phyloP scores from a whole-genome alignment of 2,888 invertebrate genomes.

The Leptinotarsa haldemani region DNA sequence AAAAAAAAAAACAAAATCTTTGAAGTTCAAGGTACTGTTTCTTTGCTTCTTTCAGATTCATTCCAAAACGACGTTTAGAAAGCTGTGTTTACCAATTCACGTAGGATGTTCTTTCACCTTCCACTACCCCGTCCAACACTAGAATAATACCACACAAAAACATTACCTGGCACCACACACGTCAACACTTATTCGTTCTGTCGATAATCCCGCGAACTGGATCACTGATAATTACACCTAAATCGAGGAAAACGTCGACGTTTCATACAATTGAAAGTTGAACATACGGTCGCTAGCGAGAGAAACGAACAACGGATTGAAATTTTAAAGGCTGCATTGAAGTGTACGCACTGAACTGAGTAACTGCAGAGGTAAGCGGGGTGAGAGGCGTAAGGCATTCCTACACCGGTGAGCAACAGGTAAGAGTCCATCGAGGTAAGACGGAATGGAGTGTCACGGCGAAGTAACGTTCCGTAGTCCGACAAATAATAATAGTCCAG shows the following conservation, averaged over 20 bases:
- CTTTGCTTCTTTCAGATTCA: not conserved
- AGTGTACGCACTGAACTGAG: slow-evolving; percentile 39
- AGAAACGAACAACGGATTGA: slow-evolving; percentile 28
- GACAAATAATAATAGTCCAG: no score
- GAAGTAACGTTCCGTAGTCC: not conserved
- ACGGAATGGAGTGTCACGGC: slow-evolving; percentile 13
- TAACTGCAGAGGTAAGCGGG: slow-evolving; percentile 51
- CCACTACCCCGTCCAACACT: not conserved
- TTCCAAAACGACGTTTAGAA: not conserved
- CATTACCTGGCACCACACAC: slow-evolving; percentile 9
- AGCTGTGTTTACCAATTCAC: slow-evolving; percentile 18
- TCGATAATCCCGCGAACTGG: not conserved
- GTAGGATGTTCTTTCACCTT: slow-evolving; percentile 14
- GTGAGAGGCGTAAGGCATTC: slow-evolving; percentile 58
- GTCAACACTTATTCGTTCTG: slow-evolving; percentile 12
- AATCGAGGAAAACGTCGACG: slow-evolving; percentile 26
- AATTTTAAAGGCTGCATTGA: slow-evolving; percentile 26
- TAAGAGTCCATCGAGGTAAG: slow-evolving; percentile 40
- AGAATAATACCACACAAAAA: not conserved
- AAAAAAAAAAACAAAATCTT: no score
- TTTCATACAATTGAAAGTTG: slow-evolving; percentile 37
- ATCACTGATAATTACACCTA: not conserved
- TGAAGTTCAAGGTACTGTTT: not conserved
- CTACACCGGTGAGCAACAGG: slow-evolving; percentile 50
- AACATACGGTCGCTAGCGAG: slow-evolving; percentile 43